Conservation (phyloP, 2,888 invertebrate genomes). For the Acanthosepion lycidas region DNA sequence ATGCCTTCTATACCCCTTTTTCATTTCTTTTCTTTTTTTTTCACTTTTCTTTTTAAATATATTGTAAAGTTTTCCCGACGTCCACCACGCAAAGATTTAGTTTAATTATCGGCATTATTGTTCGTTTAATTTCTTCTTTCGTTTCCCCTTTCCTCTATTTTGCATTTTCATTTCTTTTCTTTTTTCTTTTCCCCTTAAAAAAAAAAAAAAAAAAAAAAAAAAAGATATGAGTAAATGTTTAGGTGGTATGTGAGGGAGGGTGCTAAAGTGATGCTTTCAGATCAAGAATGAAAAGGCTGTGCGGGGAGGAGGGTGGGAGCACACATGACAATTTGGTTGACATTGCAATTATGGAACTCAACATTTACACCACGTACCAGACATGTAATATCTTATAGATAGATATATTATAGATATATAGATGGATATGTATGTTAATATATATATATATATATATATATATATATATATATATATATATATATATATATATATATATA, state of each 20-base stretch:
- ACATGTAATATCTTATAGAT: conserved; percentile 20
- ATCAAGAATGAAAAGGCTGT: background rate
- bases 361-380: background rate
- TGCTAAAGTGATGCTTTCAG: background rate
- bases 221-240: background rate
- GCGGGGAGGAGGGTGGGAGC: background rate
- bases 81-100: background rate
- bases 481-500: conserved; percentile 16
- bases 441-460: background rate
- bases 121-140: background rate
- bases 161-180: background rate
- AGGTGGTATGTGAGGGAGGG: background rate
- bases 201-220: too few relatives aligned
- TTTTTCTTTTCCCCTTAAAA: background rate
- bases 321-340: background rate
- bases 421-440: background rate
- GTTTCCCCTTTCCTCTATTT: background rate
- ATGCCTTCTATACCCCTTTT: background rate
- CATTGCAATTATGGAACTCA: background rate
- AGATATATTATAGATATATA: background rate
- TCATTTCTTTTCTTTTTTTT: background rate
- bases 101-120: background rate
- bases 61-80: background rate
- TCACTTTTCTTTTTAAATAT: background rate
- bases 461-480: background rate